Evolutionary conservation across 2,113 vertebrate species (phyloP).

Genomic region (Protobothrops mucrosquamatus): DNA sequence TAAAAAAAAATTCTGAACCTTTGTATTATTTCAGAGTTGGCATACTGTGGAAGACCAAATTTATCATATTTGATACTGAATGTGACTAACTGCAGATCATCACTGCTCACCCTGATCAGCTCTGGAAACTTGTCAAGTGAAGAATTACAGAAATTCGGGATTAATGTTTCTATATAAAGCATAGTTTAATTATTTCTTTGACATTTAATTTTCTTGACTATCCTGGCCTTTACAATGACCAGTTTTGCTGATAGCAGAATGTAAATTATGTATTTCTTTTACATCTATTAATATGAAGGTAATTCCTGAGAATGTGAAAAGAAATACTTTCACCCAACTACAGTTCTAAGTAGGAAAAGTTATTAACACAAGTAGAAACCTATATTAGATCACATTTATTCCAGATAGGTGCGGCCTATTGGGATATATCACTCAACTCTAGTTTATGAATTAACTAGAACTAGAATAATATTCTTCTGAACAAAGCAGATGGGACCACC

Average conservation of each 20-base stretch:
- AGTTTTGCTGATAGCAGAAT: conserved; percentile 55
- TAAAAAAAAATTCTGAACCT: conserved; percentile 47
- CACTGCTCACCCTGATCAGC: conserved; percentile 80
- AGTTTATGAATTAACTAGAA: not conserved
- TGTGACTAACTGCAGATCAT: conserved; percentile 82
- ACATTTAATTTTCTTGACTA: conserved; percentile 71
- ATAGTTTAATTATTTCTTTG: conserved; percentile 73
- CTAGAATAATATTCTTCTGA: not conserved
- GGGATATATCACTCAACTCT: not conserved
- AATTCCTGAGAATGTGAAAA: conserved; percentile 50
- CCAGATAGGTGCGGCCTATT: not conserved
- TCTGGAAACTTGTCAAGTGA: conserved; percentile 72
- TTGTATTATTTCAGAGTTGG: conserved; percentile 58
- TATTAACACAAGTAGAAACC: not conserved
- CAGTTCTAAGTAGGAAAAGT: not conserved
- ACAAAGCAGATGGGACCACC: not conserved
- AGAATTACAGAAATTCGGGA: conserved; percentile 70
- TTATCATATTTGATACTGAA: conserved; percentile 79
- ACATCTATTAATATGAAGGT: conserved; percentile 59
- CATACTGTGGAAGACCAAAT: conserved; percentile 66
- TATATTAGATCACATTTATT: not conserved
- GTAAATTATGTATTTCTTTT: conserved; percentile 51
- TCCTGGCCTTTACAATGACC: conserved; percentile 73
- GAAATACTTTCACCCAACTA: not conserved
- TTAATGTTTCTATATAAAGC: conserved; percentile 74